phyloP scores from a whole-genome alignment of 2,888 invertebrate genomes.

The Amphiduros pacificus region DNA sequence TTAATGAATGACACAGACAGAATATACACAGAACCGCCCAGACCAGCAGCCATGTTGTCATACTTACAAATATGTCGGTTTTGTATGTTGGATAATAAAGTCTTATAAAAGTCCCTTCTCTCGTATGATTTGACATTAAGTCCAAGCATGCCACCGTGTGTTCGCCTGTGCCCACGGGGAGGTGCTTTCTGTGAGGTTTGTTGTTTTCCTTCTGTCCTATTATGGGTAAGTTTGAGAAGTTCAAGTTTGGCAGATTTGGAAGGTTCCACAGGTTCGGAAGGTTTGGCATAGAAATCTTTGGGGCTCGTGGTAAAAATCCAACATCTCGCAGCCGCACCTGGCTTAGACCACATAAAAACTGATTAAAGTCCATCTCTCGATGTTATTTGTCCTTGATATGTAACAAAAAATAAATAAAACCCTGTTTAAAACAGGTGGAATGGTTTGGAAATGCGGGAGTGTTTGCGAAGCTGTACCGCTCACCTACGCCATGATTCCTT shows the following conservation, averaged over 20 bases:
- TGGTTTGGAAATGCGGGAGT: no score
- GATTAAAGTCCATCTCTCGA: slow-evolving; percentile 11
- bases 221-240: not conserved
- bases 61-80: slow-evolving; percentile 60
- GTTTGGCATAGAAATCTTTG: not conserved
- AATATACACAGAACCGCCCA: no score
- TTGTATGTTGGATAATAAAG: slow-evolving; percentile 66
- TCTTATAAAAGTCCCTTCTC: slow-evolving; percentile 64
- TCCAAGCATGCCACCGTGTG: slow-evolving; percentile 67
- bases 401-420: no score
- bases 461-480: no score
- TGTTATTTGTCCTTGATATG: no score
- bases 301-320: slow-evolving; percentile 1
- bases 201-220: not conserved
- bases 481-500: no score
- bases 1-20: no score
- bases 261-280: not conserved
- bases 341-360: slow-evolving; percentile 11
- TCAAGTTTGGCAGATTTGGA: not conserved
- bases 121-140: slow-evolving; percentile 64
- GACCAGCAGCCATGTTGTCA: no score
- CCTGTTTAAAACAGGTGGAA: no score
- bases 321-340: slow-evolving; percentile 2
- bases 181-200: no score
- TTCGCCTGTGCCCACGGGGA: slow-evolving; percentile 55